Evolutionary conservation across 2,888 invertebrate species (phyloP), one percentile per base, ranked within the genome.

Genomic region (Pristionchus exspectatus): DNA sequence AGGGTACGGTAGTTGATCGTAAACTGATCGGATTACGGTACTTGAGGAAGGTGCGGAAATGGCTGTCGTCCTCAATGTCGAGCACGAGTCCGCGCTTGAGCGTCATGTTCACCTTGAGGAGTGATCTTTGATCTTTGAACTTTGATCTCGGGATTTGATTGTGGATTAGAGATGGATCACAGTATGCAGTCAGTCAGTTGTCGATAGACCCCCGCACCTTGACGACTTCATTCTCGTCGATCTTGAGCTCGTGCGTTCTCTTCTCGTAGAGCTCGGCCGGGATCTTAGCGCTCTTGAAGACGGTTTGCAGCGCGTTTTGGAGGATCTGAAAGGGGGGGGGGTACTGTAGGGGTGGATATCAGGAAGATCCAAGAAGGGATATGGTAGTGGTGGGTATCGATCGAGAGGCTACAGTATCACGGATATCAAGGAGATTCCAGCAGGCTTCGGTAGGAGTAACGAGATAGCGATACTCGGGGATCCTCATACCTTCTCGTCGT

Each of bases 41-140:
- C 84, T 85, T 56, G 21, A 85, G 59, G 24, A 85, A 85, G 30
- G 84, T 24, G 7, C 59, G 30, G 59, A 85, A 59, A 33, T 59
- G 56, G 59, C 84, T 85, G 84, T 85, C 84, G 59, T 85, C 84
- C 3, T 85, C 84, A 24, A 85, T 59, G 30, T 85, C 59, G n/a
- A 85, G 56, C 59, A 85, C 84, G 84, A 85, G 56, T 9, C 84
- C 84, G 5, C 59, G 84, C 84, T 85, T 85, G 84, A 85, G 84
- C 24, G 59, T 59, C 50, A 85, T 85, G 84, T 85, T 85, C 30
- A 85, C 33, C 84, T 85, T 9, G 44, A 10, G 44, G 44, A 50
- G 38, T 83, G 81, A 83, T 83, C 50, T 24, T 54, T 33, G 30
- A 27, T 54, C 27, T 18, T 50, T 33, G 50, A 83, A 27, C n/a